A percentile compares a stretch with the other conserved stretches of the same genome.
Conservation (phyloP, 2,113 vertebrate species). For the Albula glossodonta region DNA sequence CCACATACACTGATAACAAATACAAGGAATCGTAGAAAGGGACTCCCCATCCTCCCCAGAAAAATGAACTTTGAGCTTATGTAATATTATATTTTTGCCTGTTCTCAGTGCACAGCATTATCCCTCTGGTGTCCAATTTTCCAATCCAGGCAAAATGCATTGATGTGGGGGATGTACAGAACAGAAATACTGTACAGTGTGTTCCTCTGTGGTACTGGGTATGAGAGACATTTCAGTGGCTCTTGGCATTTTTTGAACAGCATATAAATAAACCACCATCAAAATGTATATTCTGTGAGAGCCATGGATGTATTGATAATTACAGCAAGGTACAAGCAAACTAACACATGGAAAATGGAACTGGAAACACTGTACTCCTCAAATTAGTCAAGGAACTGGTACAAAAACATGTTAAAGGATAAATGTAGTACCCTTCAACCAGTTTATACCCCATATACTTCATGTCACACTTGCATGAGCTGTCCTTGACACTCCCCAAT, state of each 20-base stretch:
- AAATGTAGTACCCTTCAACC: background rate
- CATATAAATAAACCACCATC: background rate
- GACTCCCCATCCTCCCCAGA: background rate
- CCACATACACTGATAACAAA: slow-evolving; percentile 18
- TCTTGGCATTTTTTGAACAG: background rate
- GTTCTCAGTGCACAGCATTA: background rate
- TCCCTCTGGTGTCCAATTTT: background rate
- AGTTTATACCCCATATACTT: background rate
- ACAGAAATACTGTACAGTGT: background rate
- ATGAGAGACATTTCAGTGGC: background rate
- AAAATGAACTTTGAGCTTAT: background rate
- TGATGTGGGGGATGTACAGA: background rate
- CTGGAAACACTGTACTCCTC: too few relatives aligned
- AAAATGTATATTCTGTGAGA: background rate
- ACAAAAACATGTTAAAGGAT: background rate
- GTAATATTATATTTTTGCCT: background rate
- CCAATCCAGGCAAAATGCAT: background rate
- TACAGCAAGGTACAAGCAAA: background rate
- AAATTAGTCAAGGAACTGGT: background rate
- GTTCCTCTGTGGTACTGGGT: background rate
- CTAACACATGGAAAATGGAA: background rate
- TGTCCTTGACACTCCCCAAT: background rate
- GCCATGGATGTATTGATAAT: background rate
- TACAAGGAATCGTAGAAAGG: background rate
- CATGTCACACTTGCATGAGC: background rate